A percentile compares a stretch with the other conserved stretches of the same genome.
These are phyloP conservation scores for Eciton burchellii DNA, from an alignment of 1,140 invertebrate genomes.

Conservation along the genomic window DNA sequence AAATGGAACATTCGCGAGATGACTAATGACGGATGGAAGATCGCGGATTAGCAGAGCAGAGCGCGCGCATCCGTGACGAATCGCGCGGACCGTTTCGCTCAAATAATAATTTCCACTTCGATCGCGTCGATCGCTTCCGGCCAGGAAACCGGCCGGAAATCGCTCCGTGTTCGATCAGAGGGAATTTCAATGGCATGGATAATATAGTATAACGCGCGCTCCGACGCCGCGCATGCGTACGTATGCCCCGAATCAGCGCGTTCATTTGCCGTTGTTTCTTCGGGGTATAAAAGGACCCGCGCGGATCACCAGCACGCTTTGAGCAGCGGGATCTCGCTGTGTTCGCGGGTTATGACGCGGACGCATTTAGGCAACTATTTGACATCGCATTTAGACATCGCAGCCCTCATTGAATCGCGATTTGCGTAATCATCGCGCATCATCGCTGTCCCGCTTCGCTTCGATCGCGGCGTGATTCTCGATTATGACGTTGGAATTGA, in stretches of 20 bases:
- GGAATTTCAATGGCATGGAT: no score
- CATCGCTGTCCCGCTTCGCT: no score
- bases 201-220: no score
- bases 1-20: not conserved
- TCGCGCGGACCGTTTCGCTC: not conserved
- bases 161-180: not conserved
- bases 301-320: not conserved
- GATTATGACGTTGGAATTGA: no score
- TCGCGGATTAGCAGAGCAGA: not conserved
- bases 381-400: no score
- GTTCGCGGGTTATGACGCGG: slow-evolving; percentile 27
- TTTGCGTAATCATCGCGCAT: no score
- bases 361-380: no score
- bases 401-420: no score
- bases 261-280: slow-evolving; percentile 5
- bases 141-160: not conserved
- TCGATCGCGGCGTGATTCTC: no score
- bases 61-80: no score
- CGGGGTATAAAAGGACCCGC: not conserved
- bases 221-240: no score
- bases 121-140: not conserved
- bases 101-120: not conserved
- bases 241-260: no score
- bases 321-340: not conserved
- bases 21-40: not conserved